Evolutionary conservation across 2,888 invertebrate genomes (phyloP), one percentile per base, ranked within the genome.

Genomic region (Drosophila affinis): DNA sequence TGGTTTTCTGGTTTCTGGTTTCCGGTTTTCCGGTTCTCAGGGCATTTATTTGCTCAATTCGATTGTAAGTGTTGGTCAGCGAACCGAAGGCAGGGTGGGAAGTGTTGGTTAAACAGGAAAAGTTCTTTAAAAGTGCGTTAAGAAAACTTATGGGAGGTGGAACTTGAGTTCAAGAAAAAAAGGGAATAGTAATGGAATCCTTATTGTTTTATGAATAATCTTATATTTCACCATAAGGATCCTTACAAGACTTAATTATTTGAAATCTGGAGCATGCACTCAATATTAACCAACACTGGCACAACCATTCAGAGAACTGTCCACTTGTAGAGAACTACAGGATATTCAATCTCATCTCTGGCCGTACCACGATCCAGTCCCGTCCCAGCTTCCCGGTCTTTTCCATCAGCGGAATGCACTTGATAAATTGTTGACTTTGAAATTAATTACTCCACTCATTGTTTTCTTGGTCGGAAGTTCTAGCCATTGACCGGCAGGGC

Each of bases 341-440:
- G 0, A 14, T 14, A 39, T 14, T 5, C 34, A 4, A 4, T 34
- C 12, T 12, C 12, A 34, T 12, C 34, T 12, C 12, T 4, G 12
- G 12, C 12, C 2, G 34, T 4, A 12, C 9, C 32, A 10, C 32
- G 29, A 29, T 9, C 32, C 32, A 32, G 3, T 32, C 9, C 29
- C 32, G 1, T 10, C 9, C 34, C 29, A 9, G 29, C 29, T 29
- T 29, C 34, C 34, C 5, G 77, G 60, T 52, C 69, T 82, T 76
- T 76, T 76, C 46, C 46, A 10, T 71, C 74, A 57, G 57, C 62
- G 77, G 75, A 64, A 65, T 55, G 76, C 82, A 76, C 76, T 89
- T 85, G 84, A 84, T 87, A 85, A 82, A 79, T 87, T 89, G 89
- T 88, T 89, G 88, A 81, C 87, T 81, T 76, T 76, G 71, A 83